Conservation (phyloP, 2,113 vertebrate genomes). For the Emydura subglobosa region DNA sequence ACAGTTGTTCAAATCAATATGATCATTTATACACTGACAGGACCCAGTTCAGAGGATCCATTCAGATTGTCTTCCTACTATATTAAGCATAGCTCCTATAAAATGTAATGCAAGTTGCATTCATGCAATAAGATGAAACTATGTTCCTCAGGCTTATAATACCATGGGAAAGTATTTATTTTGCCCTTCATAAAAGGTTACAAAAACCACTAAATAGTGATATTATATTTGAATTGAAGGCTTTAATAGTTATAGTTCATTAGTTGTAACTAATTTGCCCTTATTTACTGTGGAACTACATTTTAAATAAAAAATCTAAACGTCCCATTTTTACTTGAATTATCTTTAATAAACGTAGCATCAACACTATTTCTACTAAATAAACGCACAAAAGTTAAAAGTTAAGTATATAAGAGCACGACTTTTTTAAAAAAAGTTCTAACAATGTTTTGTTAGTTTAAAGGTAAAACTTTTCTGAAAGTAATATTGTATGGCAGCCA, state of each 20-base stretch:
- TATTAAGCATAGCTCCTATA: neutral
- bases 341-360: neutral
- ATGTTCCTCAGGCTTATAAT: too few species aligned
- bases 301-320: neutral
- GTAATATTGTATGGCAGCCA: neutral
- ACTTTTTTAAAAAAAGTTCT: neutral
- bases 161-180: too few species aligned
- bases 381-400: neutral
- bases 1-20: neutral
- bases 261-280: neutral
- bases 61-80: neutral
- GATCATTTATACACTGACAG: neutral
- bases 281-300: neutral
- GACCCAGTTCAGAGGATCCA: neutral
- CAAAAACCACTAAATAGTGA: rapidly evolving
- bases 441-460: neutral
- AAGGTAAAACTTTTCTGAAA: neutral
- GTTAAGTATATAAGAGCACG: neutral
- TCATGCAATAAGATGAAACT: neutral
- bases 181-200: neutral
- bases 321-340: neutral
- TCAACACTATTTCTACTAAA: neutral
- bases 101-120: neutral
- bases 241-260: neutral
- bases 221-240: neutral